phyloP scores from a whole-genome alignment of 2,113 vertebrate species.

The Vidua chalybeata region DNA sequence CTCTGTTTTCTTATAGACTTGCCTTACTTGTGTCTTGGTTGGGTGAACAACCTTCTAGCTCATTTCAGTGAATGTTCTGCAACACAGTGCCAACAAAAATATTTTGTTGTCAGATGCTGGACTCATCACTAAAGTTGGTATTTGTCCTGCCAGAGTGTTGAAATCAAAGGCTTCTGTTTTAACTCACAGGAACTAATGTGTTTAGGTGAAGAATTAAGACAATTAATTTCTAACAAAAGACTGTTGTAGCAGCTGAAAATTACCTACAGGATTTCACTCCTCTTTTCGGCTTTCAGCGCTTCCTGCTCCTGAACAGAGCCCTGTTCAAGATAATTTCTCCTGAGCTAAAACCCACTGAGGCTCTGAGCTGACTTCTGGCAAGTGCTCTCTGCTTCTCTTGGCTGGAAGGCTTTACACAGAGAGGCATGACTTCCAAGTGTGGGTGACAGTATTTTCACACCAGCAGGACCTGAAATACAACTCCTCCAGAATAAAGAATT shows the following conservation, averaged over 20 bases:
- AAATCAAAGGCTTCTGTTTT: background rate
- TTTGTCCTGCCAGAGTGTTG: background rate
- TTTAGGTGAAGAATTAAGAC: background rate
- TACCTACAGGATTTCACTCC: background rate
- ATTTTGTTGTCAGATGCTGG: background rate
- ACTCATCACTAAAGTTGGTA: background rate
- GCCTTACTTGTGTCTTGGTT: background rate
- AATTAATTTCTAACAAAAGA: background rate
- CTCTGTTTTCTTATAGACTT: background rate
- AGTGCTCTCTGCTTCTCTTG: background rate
- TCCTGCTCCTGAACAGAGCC: background rate
- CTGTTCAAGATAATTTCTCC: background rate
- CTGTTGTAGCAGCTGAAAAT: background rate
- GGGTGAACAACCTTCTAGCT: background rate
- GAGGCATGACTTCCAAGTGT: background rate
- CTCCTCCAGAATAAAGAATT: background rate
- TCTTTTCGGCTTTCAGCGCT: accelerated
- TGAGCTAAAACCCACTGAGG: background rate
- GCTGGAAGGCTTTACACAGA: background rate
- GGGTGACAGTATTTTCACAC: background rate
- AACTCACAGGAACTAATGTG: background rate
- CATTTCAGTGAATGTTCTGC: background rate
- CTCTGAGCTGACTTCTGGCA: background rate
- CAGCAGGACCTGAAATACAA: slow-evolving; percentile 15
- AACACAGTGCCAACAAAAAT: background rate